phyloP scores from a whole-genome alignment of 2,113 vertebrate genomes.

The Eretmochelys imbricata region DNA sequence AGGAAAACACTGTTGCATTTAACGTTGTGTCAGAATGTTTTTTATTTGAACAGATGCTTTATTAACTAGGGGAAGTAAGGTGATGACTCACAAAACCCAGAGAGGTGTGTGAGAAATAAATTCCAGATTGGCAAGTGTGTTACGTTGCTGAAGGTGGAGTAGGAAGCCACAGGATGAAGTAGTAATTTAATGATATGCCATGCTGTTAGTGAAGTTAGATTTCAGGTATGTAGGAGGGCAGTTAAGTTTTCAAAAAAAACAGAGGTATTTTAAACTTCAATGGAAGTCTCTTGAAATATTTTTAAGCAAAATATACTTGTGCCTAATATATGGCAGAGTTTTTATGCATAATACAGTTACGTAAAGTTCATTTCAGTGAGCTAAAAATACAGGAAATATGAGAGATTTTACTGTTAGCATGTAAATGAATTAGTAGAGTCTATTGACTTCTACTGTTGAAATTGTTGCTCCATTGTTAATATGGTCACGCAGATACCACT shows the following conservation, averaged over 20 bases:
- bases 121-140: background rate
- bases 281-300: background rate
- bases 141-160: background rate
- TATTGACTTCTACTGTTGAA: background rate
- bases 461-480: background rate
- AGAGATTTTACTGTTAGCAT: background rate
- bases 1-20: background rate
- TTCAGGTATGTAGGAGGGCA: background rate
- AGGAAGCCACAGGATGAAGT: background rate
- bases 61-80: background rate
- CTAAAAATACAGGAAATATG: background rate
- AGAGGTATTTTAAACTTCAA: background rate
- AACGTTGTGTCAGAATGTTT: background rate
- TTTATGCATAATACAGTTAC: background rate
- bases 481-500: background rate
- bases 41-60: conserved; percentile 19
- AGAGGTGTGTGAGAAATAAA: background rate
- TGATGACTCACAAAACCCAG: background rate
- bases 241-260: background rate
- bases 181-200: background rate
- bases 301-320: background rate
- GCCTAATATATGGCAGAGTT: background rate
- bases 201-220: background rate
- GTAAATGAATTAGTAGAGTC: background rate
- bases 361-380: background rate